phyloP scores from a whole-genome alignment of 2,113 vertebrate species.

The Phylloscopus trochiloides region DNA sequence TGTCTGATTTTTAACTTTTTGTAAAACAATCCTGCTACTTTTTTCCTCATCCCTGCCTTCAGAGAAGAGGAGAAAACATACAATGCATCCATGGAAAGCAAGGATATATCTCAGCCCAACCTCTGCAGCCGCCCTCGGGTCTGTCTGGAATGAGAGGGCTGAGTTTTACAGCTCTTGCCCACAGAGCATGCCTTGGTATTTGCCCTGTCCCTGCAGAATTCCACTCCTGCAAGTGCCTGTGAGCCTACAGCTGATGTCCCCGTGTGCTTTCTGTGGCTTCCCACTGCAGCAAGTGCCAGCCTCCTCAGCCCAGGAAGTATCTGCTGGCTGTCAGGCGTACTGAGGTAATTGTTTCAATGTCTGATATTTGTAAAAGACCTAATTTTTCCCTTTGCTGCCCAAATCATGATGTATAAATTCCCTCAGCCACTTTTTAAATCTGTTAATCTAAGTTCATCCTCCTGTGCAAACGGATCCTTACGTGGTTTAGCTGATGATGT shows the following conservation, averaged over 20 bases:
- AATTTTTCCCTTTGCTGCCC: background rate
- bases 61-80: background rate
- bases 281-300: background rate
- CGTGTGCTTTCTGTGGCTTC: background rate
- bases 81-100: background rate
- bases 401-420: background rate
- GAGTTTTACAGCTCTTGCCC: background rate
- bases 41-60: background rate
- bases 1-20: background rate
- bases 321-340: background rate
- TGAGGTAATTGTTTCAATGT: background rate
- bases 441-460: background rate
- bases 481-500: conserved; percentile 43
- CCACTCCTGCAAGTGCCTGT: background rate
- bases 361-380: background rate
- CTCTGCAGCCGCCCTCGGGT: fast-evolving
- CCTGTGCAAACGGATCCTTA: background rate
- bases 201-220: background rate
- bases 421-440: background rate
- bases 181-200: fast-evolving
- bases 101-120: background rate
- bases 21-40: background rate
- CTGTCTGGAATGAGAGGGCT: background rate
- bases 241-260: background rate
- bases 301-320: background rate